Evolutionary conservation across 2,113 vertebrate species (phyloP), one percentile per base, ranked within the genome.

Genomic region (Strix uralensis): DNA sequence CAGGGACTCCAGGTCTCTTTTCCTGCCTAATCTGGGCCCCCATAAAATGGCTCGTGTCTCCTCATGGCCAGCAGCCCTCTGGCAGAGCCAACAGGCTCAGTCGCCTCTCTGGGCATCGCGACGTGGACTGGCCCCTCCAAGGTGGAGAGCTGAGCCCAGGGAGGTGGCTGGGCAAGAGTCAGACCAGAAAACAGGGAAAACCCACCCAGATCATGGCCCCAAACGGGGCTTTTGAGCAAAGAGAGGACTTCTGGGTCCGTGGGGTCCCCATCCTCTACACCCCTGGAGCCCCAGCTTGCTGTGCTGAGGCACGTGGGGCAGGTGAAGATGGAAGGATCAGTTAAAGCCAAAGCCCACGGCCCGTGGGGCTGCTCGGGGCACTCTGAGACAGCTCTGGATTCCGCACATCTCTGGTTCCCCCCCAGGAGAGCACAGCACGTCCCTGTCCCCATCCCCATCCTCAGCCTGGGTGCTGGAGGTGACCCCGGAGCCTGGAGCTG

Each of bases 321-420:
- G 73, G 42, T 4, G 1, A 71, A 40, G 44, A 3, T 23, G 18
- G 30, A 57, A 34, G 15, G 4, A 11, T 32, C 1, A 0, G 6
- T 52, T 34, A 27, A 25, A 42, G 63, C 10, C 52, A 61, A 67
- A 46, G 23, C 23, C 54, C 26, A 1, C 8, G 4, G 32, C 9
- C 42, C 9, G 1, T 1, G 15, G 72, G n/a, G 7, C 59, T 6
- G 7, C 21, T 61, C 47, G 0, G 3, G n/a, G 46, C 12, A 4
- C 17, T 3, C 3, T 12, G 65, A 65, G 46, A 16, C 42, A 38
- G 36, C 42, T 63, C 38, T 7, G 86, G 17, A 5, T 49, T 73
- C 36, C 0, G 0, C 73, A 26, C 2, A 1, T 7, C 65, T 15
- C 40, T 2, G 0, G 23, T 1, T 71, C 55, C 70, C 49, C 61